phyloP scores from a whole-genome alignment of 2,797 vertebrate species.

The Phylloscopus collybita region DNA sequence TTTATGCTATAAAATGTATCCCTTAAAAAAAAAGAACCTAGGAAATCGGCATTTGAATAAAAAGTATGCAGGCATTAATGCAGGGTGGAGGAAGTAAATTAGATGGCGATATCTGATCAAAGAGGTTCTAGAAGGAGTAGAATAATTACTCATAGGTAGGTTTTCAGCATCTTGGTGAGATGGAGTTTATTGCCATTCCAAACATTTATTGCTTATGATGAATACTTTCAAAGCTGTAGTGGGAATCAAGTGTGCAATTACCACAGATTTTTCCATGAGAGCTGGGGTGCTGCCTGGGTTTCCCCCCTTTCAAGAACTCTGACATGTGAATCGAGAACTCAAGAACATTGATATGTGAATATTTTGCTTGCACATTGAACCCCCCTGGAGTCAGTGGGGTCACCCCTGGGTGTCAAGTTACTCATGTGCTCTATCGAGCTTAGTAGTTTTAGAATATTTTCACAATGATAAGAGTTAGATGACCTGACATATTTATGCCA shows the following conservation, averaged over 20 bases:
- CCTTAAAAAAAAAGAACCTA: not conserved
- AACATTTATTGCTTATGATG: not conserved
- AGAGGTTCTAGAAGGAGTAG: conserved; percentile 1
- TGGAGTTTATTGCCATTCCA: not conserved
- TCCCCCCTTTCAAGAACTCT: not conserved
- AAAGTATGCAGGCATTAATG: not conserved
- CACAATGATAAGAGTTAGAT: conserved; percentile 70
- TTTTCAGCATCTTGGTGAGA: conserved; percentile 9
- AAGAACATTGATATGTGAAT: not conserved
- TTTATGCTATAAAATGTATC: not conserved
- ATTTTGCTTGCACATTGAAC: conserved; percentile 39
- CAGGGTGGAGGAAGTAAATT: not conserved
- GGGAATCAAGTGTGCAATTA: not conserved
- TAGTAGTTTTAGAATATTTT: conserved; percentile 69
- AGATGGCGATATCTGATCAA: conserved; percentile 19
- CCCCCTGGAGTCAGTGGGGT: conserved; percentile 45
- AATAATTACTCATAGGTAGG: not conserved
- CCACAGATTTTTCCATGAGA: not conserved
- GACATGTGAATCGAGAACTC: too few species aligned
- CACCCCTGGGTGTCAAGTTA: conserved; percentile 45
- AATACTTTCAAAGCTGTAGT: conserved; percentile 10
- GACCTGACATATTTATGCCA: conserved; percentile 70
- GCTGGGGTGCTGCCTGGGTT: not conserved
- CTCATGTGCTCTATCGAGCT: conserved; percentile 11
- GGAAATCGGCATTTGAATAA: not conserved